Conservation (phyloP, 1,140 invertebrate genomes). For the Aphaenogaster ashmeadi region DNA sequence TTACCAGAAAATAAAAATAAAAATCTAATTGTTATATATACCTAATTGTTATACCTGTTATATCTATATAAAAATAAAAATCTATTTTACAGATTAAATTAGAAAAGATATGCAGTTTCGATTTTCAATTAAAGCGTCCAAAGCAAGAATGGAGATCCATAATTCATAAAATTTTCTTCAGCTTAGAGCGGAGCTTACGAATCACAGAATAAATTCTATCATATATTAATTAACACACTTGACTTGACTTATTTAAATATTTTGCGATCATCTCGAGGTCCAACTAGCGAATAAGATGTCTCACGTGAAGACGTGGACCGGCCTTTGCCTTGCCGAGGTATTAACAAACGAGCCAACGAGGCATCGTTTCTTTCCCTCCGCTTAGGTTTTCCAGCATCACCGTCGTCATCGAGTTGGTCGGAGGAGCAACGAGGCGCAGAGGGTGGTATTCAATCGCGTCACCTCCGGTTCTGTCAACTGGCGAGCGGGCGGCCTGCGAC, state of each 20-base stretch:
- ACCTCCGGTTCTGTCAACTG: slow-evolving; percentile 83
- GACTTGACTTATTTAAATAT: not conserved
- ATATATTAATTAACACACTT: not conserved
- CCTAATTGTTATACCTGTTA: no score
- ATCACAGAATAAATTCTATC: not conserved
- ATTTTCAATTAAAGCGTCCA: not conserved
- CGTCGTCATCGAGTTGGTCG: slow-evolving; percentile 54
- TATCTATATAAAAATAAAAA: not conserved
- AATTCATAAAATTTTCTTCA: not conserved
- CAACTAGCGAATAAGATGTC: not conserved
- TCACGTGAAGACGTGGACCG: not conserved
- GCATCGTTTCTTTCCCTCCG: slow-evolving; percentile 55
- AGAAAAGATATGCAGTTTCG: not conserved
- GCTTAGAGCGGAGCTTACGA: not conserved
- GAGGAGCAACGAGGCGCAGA: slow-evolving; percentile 33
- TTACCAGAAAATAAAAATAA: not conserved
- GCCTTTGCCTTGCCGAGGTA: not conserved
- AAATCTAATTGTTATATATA: not conserved
- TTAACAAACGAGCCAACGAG: slow-evolving; percentile 36
- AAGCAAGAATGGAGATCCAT: not conserved
- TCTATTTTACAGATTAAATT: not conserved
- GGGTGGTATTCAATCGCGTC: slow-evolving; percentile 83
- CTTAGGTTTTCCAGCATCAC: slow-evolving; percentile 56
- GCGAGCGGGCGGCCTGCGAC: slow-evolving; percentile 60
- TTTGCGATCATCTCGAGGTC: not conserved